phyloP scores from a whole-genome alignment of 2,888 invertebrate species.

The Loripinus fragilis region DNA sequence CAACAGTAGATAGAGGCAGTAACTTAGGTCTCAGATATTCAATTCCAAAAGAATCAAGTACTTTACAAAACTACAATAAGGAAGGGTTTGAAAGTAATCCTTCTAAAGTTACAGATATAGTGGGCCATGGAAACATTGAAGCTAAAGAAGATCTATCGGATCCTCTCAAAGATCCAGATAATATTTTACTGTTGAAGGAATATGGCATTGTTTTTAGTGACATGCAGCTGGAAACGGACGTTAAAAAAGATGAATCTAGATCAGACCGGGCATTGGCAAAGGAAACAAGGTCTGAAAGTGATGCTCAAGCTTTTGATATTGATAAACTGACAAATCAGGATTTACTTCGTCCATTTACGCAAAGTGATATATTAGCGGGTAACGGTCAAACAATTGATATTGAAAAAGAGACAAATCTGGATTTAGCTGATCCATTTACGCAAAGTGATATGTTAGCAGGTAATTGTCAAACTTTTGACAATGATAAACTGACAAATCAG shows the following conservation, averaged over 20 bases:
- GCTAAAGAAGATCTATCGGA: not conserved
- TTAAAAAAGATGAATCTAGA: not conserved
- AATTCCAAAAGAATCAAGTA: not conserved
- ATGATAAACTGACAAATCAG: not conserved
- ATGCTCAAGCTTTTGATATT: not conserved
- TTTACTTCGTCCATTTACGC: not conserved
- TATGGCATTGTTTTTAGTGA: conserved; percentile 7
- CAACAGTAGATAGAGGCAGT: conserved; percentile 49
- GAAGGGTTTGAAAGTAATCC: not conserved
- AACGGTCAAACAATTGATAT: not conserved
- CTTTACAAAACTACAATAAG: not conserved
- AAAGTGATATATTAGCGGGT: not conserved
- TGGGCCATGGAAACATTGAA: not conserved
- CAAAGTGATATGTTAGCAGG: not conserved
- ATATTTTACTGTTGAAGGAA: conserved; percentile 16
- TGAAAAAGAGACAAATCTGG: not conserved
- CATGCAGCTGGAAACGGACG: not conserved
- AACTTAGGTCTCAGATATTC: conserved; percentile 8
- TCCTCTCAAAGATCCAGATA: conserved; percentile 15
- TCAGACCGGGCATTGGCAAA: not conserved
- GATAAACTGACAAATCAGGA: not conserved
- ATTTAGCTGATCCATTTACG: not conserved
- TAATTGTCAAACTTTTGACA: not conserved
- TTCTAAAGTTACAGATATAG: not conserved
- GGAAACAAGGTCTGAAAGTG: not conserved